Evolutionary conservation across 2,113 vertebrate species (phyloP), one percentile per base, ranked within the genome.

Genomic region (Pluvialis apricaria): DNA sequence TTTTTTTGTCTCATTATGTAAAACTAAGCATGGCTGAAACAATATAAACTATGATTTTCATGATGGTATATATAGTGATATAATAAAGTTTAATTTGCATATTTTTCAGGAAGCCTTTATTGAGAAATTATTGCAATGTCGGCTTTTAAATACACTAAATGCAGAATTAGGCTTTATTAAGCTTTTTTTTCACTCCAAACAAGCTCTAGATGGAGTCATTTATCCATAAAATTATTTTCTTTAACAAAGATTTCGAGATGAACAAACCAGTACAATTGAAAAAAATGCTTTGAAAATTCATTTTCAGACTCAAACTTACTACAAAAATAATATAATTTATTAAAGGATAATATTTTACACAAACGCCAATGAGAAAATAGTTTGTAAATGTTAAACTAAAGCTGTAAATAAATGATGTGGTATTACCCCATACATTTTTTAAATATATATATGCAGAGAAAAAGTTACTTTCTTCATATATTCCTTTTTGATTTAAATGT

Each of bases 131-230:
- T 51, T 93, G 24, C 45, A 42, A 45, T 73, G 24, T 47, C 42
- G 34, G 6, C 3, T 62, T 81, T 70, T 72, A 95, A 86, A 34
- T 72, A 55, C 4, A 25, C 4, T 45, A 45, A 64, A 89, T 71
- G 40, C 16, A 29, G 51, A 93, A 47, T 47, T 54, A 40, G 51
- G 34, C 73, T 94, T 93, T 88, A 62, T 26, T 62, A 64, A 86
- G 17, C 16, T 25, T 72, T 86, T 86, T 84, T 45, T 9, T 2
- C n/a, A 60, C 68, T 51, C 73, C 52, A 69, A 88, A 69, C 84
- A 91, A 86, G 87, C 97, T 98, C 94, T 98, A 98, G 96, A 93
- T 97, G 95, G 97, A 98, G 97, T 96, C 90, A 96, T 94, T 97
- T 86, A 96, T 96, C 97, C 95, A 65, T 88, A 92, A 85, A 79